Percentiles rank a stretch among this genome's conserved stretches.
Conservation (phyloP, 2,113 vertebrate species). For the Microcebus lehilahytsara region DNA sequence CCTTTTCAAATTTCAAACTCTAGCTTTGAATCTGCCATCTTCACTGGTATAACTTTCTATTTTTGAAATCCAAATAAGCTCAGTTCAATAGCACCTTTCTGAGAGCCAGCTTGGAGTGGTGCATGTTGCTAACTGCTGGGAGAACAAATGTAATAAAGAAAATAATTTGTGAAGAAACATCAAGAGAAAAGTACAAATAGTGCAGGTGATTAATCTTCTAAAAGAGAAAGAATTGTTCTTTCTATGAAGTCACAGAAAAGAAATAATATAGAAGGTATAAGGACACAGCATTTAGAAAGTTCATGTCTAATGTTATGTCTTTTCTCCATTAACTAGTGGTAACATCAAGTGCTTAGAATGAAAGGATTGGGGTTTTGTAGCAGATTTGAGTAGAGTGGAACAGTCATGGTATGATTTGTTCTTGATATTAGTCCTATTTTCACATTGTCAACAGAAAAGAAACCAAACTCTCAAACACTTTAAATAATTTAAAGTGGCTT, state of each 20-base stretch:
- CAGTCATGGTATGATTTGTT: neutral
- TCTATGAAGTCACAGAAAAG: neutral
- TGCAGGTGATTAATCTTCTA: neutral
- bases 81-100: neutral
- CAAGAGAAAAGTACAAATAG: neutral
- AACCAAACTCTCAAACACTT: no score
- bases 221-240: neutral
- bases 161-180: neutral
- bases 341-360: neutral
- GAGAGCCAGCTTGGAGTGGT: neutral
- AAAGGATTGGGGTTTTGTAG: neutral
- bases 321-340: neutral
- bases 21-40: neutral
- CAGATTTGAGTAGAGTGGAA: neutral
- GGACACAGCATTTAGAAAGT: neutral
- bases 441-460: neutral
- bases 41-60: neutral
- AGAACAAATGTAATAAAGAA: neutral
- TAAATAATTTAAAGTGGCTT: no score
- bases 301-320: neutral
- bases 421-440: neutral
- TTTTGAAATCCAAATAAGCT: neutral
- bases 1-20: neutral
- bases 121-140: neutral
- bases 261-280: neutral